Percentiles rank a stretch among this genome's conserved stretches.
Conservation (phyloP, 2,113 vertebrate species). For the Pluvialis apricaria region DNA sequence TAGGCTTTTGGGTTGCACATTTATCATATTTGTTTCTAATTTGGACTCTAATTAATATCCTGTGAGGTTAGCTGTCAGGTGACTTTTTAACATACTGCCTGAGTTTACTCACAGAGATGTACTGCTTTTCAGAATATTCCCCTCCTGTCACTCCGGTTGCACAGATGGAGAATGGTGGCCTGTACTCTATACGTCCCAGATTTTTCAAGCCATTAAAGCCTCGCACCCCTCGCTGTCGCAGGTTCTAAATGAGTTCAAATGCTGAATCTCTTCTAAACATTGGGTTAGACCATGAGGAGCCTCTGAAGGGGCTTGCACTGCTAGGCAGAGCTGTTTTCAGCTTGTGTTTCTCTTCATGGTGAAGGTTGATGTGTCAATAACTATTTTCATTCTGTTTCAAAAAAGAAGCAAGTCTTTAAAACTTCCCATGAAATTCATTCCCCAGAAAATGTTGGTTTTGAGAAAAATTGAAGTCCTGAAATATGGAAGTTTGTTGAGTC, state of each 20-base stretch:
- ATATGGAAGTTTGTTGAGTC: neutral
- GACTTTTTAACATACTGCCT: neutral
- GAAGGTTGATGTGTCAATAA: neutral
- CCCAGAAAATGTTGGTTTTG: neutral
- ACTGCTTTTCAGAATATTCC: neutral
- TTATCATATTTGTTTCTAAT: neutral
- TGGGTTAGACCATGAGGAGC: neutral
- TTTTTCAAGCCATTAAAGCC: neutral
- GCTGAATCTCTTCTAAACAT: neutral
- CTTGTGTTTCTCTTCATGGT: neutral
- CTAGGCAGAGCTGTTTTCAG: neutral
- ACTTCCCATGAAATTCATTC: neutral
- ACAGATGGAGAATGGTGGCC: neutral
- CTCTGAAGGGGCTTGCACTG: neutral
- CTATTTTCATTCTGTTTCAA: neutral
- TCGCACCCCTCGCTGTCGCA: neutral
- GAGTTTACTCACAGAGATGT: neutral
- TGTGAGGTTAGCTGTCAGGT: neutral
- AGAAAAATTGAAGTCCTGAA: neutral
- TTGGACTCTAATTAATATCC: slow-evolving; percentile 4
- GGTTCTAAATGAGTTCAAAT: neutral
- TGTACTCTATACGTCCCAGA: neutral
- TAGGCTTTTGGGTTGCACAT: neutral
- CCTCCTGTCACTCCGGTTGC: neutral
- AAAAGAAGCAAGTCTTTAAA: neutral